phyloP scores from a whole-genome alignment of 1,140 invertebrate species.

The Cherax destructor region DNA sequence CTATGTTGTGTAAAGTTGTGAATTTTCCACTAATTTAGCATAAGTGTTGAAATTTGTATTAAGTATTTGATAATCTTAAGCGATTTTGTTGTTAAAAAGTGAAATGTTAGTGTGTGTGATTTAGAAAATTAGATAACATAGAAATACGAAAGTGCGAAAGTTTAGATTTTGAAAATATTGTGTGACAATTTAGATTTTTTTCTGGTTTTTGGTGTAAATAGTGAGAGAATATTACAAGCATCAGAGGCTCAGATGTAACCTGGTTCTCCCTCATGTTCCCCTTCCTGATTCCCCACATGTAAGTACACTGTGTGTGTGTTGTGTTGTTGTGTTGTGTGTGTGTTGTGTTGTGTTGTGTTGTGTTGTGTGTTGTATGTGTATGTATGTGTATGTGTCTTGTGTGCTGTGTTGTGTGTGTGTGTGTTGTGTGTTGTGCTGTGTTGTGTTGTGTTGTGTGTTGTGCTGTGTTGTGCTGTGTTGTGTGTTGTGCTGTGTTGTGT shows the following conservation, averaged over 20 bases:
- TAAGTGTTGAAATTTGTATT: neutral
- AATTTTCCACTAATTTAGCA: too few species aligned
- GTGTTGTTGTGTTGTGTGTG: neutral
- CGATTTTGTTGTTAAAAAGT: neutral
- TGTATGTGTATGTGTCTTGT: too few species aligned
- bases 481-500: too few species aligned
- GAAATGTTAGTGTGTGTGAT: slow-evolving; percentile 17
- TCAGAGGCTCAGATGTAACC: slow-evolving; percentile 10
- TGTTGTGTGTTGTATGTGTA: too few species aligned
- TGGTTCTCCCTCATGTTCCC: slow-evolving; percentile 55
- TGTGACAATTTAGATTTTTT: neutral
- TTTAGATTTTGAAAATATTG: neutral
- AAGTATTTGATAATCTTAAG: neutral
- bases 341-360: slow-evolving; percentile 13
- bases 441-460: too few species aligned
- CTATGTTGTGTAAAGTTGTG: too few species aligned
- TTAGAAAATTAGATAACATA: neutral
- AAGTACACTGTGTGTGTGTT: slow-evolving; percentile 31
- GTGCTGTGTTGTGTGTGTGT: too few species aligned
- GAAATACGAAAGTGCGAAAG: neutral
- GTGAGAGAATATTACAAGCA: neutral
- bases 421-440: too few species aligned
- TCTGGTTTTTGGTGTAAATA: neutral
- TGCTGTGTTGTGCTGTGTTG: too few species aligned
- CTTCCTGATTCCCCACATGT: slow-evolving; percentile 60